These are phyloP conservation scores for Trachemys scripta DNA, from an alignment of 2,113 vertebrate genomes.

Conservation along the genomic window DNA sequence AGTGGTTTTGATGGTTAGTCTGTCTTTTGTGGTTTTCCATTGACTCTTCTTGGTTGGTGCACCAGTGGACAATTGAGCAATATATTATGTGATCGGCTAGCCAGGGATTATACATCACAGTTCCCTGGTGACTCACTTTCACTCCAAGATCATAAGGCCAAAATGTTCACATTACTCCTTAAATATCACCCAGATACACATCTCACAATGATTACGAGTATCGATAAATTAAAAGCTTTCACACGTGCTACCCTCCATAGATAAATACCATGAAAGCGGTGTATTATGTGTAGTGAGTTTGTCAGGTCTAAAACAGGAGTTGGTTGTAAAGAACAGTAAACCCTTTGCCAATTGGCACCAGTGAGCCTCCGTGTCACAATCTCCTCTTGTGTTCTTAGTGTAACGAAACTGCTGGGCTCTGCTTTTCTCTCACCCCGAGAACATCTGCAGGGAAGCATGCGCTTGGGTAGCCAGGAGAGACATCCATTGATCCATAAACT, in stretches of 20 bases:
- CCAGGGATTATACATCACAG: no score
- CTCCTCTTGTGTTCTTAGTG: neutral
- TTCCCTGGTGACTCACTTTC: neutral
- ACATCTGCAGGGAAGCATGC: neutral
- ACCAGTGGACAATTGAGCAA: neutral
- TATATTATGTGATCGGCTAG: neutral
- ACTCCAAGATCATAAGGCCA: neutral
- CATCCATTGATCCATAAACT: rapidly evolving
- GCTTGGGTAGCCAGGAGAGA: neutral
- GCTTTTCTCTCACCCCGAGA: neutral
- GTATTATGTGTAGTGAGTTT: neutral
- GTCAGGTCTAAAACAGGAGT: neutral
- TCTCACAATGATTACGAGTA: neutral
- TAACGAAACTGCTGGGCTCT: neutral
- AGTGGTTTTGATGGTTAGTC: no score
- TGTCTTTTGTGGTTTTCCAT: neutral
- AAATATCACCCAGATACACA: no score
- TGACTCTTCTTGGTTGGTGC: neutral
- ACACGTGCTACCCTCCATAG: neutral
- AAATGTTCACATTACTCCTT: neutral
- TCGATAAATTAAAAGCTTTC: neutral
- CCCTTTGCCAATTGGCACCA: neutral
- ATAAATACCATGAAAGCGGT: neutral
- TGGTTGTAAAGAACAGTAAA: neutral
- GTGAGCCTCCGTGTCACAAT: neutral